Conservation (phyloP, 2,888 invertebrate species). For the Coremacera marginata region DNA sequence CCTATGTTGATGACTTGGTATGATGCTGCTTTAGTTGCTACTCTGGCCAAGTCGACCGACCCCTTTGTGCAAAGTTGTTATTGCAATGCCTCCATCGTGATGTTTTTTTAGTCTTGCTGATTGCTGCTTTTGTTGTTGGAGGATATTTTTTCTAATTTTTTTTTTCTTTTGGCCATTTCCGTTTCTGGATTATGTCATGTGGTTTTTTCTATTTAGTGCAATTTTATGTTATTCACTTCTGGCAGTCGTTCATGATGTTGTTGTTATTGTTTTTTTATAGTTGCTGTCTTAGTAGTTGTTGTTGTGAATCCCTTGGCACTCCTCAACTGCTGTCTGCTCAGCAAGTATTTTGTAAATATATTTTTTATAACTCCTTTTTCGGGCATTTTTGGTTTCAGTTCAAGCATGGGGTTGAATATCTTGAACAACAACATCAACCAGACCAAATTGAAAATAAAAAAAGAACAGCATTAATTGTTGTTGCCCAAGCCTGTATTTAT, state of each 20-base stretch:
- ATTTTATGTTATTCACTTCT: constrained; percentile 35
- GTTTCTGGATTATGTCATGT: constrained; percentile 32
- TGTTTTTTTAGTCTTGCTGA: not conserved
- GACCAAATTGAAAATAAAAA: not conserved
- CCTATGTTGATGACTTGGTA: constrained; percentile 36
- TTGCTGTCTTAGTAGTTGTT: not conserved
- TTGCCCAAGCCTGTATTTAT: constrained; percentile 3
- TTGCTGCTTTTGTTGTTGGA: not conserved
- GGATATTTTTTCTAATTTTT: not conserved
- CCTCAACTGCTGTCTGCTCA: constrained; percentile 1
- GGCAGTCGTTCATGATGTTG: not conserved
- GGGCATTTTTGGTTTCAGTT: not conserved
- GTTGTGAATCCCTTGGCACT: not conserved
- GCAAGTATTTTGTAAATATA: not conserved
- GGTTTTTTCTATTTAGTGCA: constrained; percentile 39
- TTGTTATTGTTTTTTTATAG: not conserved
- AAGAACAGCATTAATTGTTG: constrained; percentile 1
- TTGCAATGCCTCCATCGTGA: constrained; percentile 4
- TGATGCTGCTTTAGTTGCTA: constrained; percentile 3
- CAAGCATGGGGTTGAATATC: not conserved
- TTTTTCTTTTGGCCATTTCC: constrained; percentile 31
- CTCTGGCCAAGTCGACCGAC: not conserved
- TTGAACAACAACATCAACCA: not conserved
- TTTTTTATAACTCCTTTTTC: constrained; percentile 12
- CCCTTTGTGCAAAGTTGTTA: constrained; percentile 24